phyloP scores from a whole-genome alignment of 2,797 vertebrate genomes.

The Lophotriccus pileatus region DNA sequence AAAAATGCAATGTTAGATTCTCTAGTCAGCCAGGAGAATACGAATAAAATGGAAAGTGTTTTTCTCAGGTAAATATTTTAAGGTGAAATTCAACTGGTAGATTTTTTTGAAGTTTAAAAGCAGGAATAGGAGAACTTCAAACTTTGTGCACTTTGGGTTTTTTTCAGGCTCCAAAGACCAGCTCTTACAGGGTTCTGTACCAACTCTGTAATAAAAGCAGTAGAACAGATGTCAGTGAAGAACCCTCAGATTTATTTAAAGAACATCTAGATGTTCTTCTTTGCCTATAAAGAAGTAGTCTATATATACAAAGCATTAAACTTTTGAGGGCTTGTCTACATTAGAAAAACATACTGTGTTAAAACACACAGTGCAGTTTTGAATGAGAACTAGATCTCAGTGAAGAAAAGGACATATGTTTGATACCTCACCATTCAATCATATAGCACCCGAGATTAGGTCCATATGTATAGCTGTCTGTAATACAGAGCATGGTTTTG shows the following conservation, averaged over 20 bases:
- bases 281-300: background rate
- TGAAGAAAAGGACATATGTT: slow-evolving; percentile 11
- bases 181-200: background rate
- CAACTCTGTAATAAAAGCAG: background rate
- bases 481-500: background rate
- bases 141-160: background rate
- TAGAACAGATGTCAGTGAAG: background rate
- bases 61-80: background rate
- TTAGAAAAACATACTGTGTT: slow-evolving; percentile 27
- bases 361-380: background rate
- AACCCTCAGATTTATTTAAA: background rate
- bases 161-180: background rate
- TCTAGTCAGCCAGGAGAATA: background rate
- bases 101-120: background rate
- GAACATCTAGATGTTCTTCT: background rate
- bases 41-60: background rate
- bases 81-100: background rate
- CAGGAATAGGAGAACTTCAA: background rate
- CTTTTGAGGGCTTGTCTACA: slow-evolving; percentile 51
- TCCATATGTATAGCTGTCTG: background rate
- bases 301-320: background rate
- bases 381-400: background rate
- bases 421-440: background rate
- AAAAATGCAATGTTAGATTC: background rate
- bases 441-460: background rate